Evolutionary conservation across 2,113 vertebrate genomes (phyloP).

Genomic region (Nothocercus julius): DNA sequence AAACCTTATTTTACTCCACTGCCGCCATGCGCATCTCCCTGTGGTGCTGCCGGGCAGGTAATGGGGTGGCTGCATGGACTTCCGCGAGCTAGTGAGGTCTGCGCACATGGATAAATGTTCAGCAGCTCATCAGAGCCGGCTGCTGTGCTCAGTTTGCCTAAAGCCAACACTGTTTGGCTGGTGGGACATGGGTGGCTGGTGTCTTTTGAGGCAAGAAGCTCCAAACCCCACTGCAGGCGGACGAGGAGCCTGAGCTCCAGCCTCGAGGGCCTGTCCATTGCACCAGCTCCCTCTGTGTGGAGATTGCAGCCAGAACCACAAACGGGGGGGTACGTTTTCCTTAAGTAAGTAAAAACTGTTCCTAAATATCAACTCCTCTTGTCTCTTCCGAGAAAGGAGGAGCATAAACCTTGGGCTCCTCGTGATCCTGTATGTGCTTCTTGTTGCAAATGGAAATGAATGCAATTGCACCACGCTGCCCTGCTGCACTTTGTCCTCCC

Average conservation of each 20-base stretch:
- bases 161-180: background rate
- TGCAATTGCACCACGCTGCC: background rate
- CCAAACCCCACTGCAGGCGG: background rate
- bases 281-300: background rate
- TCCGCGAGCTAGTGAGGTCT: background rate
- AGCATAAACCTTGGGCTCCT: background rate
- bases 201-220: background rate
- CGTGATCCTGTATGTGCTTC: background rate
- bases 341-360: background rate
- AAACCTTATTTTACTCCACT: background rate
- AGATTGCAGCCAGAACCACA: background rate
- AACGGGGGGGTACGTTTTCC: background rate
- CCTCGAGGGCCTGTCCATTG: too few relatives aligned
- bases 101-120: background rate
- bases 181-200: background rate
- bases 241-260: background rate
- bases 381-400: background rate
- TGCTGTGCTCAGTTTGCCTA: background rate
- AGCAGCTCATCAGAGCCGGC: background rate
- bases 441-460: background rate
- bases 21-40: background rate
- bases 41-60: background rate
- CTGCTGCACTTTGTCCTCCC: background rate
- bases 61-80: background rate
- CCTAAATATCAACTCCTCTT: background rate